phyloP scores from a whole-genome alignment of 1,140 invertebrate genomes.

The Mactra quadrangularis region DNA sequence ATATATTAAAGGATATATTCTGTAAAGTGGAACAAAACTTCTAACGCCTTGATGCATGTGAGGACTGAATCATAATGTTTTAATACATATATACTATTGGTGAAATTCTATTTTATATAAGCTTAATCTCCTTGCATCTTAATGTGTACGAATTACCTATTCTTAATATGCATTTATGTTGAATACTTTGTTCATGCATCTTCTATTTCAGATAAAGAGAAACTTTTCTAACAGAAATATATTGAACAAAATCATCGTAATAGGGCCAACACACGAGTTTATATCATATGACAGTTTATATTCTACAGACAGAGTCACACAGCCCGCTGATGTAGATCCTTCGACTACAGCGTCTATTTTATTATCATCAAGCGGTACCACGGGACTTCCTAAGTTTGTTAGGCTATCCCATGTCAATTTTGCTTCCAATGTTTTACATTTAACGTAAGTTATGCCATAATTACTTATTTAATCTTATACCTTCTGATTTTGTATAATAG shows the following conservation, averaged over 20 bases:
- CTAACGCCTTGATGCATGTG: too few relatives aligned
- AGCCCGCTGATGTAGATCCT: conserved; percentile 33
- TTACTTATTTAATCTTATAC: background rate
- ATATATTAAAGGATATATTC: too few relatives aligned
- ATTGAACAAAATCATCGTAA: conserved; percentile 36
- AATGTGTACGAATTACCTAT: too few relatives aligned
- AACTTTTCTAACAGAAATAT: conserved; percentile 15
- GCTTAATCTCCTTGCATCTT: too few relatives aligned
- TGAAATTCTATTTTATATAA: too few relatives aligned
- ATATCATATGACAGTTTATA: conserved; percentile 31
- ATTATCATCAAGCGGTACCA: conserved; percentile 79
- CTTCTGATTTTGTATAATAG: background rate
- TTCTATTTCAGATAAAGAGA: too few relatives aligned
- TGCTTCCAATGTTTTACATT: conserved; percentile 84
- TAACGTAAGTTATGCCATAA: conserved; percentile 16
- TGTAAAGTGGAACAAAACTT: too few relatives aligned
- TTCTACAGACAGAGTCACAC: background rate
- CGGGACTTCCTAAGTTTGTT: conserved; percentile 79
- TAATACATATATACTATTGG: too few relatives aligned
- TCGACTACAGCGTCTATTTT: conserved; percentile 32
- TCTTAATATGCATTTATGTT: too few relatives aligned
- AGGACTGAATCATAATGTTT: too few relatives aligned
- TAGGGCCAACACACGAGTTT: background rate
- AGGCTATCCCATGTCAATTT: conserved; percentile 78
- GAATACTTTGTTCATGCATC: too few relatives aligned